phyloP scores from a whole-genome alignment of 1,140 invertebrate species.

The Cotesia glomerata region DNA sequence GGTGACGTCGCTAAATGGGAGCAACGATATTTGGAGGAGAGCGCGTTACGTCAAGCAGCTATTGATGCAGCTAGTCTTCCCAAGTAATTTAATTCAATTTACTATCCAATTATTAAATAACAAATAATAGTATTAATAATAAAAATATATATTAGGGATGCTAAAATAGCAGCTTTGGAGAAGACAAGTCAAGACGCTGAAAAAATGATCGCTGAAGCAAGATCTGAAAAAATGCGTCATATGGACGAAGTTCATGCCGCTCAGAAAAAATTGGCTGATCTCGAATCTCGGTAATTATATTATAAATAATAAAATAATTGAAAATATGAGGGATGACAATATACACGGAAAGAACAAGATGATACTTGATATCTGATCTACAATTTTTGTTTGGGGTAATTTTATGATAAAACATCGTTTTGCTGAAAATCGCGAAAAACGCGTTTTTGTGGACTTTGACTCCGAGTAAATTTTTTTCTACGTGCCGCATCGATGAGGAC shows the following conservation, averaged over 20 bases:
- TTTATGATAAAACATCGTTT: too few species aligned
- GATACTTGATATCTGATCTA: too few species aligned
- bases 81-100: conserved; percentile 67
- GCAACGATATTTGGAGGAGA: conserved; percentile 86
- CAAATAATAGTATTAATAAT: conserved; percentile 14
- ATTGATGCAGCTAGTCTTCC: conserved; percentile 85
- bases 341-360: too few species aligned
- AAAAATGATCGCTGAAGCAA: conserved; percentile 83
- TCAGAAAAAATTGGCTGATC: conserved; percentile 82
- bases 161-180: conserved; percentile 84
- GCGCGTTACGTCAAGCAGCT: conserved; percentile 80
- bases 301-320: not conserved
- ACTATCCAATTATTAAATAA: not conserved
- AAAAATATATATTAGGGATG: conserved; percentile 68
- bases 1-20: conserved; percentile 87
- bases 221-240: conserved; percentile 84
- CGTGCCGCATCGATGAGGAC: too few species aligned
- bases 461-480: too few species aligned
- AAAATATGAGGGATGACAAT: too few species aligned
- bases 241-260: conserved; percentile 86
- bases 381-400: too few species aligned
- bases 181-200: conserved; percentile 87
- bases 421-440: too few species aligned
- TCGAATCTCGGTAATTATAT: conserved; percentile 73
- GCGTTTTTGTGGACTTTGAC: too few species aligned